These are phyloP conservation scores for Anguilla anguilla DNA, from an alignment of 2,797 vertebrate genomes.

Conservation along the genomic window DNA sequence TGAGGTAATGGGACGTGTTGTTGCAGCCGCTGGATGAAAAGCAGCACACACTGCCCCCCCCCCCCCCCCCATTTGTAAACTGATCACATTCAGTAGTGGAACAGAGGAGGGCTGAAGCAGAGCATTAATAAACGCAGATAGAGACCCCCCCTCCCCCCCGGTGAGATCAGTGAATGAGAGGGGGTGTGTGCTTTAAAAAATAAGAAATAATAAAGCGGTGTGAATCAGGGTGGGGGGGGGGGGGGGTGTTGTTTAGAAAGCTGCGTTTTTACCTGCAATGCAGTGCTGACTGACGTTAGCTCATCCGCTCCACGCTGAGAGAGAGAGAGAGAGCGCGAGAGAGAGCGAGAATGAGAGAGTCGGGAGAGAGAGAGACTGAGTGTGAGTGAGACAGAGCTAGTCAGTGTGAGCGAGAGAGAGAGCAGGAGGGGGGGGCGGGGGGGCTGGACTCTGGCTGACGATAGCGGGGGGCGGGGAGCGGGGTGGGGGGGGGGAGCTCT, in stretches of 20 bases:
- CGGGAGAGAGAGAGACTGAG: neutral
- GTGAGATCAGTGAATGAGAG: conserved; percentile 3
- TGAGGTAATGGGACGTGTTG: neutral
- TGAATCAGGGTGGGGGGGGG: too few species aligned
- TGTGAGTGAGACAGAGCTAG: conserved; percentile 53
- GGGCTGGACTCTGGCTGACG: conserved; percentile 44
- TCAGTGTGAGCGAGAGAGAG: conserved; percentile 48
- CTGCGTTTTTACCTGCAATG: conserved; percentile 86
- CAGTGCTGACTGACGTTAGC: conserved; percentile 79
- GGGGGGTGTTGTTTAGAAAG: conserved; percentile 57
- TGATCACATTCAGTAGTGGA: neutral
- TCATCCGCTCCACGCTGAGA: conserved; percentile 68
- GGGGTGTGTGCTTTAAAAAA: neutral
- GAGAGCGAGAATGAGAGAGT: too few species aligned
- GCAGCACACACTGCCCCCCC: neutral
- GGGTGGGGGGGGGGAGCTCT: neutral
- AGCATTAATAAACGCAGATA: neutral
- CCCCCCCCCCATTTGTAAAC: neutral
- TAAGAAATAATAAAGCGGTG: too few species aligned
- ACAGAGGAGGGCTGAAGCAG: neutral
- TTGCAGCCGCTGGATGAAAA: neutral
- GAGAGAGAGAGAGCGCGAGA: conserved; percentile 3
- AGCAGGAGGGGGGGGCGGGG: conserved; percentile 8
- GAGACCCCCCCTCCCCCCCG: neutral
- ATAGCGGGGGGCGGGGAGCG: neutral